Evolutionary conservation across 2,888 invertebrate species (phyloP).

Genomic region (Parthenolecanium corni): DNA sequence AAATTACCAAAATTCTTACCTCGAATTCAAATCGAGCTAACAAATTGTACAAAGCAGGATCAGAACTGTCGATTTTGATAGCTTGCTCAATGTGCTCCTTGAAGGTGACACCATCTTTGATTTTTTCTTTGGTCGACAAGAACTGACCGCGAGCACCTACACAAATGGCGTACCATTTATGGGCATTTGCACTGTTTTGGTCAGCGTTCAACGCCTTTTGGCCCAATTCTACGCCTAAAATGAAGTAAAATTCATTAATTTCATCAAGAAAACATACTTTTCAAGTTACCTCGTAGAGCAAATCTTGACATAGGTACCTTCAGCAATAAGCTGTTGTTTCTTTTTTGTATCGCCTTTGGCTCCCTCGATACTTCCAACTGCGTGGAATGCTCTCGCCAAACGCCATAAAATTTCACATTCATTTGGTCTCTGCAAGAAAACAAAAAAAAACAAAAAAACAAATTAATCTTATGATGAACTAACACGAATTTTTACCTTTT

Average conservation of each 20-base stretch:
- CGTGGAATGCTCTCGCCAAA: constrained; percentile 35
- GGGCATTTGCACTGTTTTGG: constrained; percentile 46
- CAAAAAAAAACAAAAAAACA: background rate
- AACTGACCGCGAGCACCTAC: constrained; percentile 51
- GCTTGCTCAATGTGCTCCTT: constrained; percentile 57
- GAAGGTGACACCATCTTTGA: constrained; percentile 52
- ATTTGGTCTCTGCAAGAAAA: constrained; percentile 30
- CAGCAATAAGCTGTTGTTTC: constrained; percentile 34
- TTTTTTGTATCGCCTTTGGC: constrained; percentile 33
- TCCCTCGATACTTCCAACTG: constrained; percentile 32
- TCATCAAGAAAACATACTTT: background rate
- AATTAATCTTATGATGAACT: background rate
- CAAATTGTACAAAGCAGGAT: constrained; percentile 53
- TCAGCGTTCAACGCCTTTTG: constrained; percentile 44
- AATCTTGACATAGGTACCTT: constrained; percentile 32
- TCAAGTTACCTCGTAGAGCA: background rate
- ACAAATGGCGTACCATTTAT: constrained; percentile 64
- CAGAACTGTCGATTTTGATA: constrained; percentile 47
- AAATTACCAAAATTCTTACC: constrained; percentile 37
- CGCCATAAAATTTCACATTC: constrained; percentile 35
- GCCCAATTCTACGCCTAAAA: constrained; percentile 47
- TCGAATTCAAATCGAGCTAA: constrained; percentile 58
- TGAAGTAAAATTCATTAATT: background rate
- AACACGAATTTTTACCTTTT: background rate
- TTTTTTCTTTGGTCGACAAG: constrained; percentile 50